Evolutionary conservation across 2,888 invertebrate species (phyloP).

Genomic region (Drosophila colorata): DNA sequence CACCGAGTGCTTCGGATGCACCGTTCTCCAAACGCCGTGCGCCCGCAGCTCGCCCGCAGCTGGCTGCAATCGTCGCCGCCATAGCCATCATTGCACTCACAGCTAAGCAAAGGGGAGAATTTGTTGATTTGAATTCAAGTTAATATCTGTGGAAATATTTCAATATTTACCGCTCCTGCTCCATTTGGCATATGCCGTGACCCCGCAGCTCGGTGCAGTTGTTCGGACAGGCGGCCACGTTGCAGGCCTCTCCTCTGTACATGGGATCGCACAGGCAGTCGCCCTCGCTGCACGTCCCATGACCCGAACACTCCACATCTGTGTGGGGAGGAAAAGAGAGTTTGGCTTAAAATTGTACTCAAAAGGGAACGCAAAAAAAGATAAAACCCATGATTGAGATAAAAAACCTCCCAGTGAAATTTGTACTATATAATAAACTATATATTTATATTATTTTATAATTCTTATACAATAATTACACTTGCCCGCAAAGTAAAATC

Average conservation of each 20-base stretch:
- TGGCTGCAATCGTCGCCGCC: constrained; percentile 88
- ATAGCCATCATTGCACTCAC: constrained; percentile 82
- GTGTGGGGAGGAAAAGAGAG: background rate
- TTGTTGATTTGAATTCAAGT: background rate
- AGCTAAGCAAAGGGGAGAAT: constrained; percentile 64
- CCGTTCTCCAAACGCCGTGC: constrained; percentile 90
- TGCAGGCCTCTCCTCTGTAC: constrained; percentile 95
- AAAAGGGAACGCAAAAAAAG: no score
- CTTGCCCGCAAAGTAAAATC: no score
- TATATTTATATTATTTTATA: no score
- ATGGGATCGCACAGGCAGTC: constrained; percentile 93
- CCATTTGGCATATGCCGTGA: constrained; percentile 88
- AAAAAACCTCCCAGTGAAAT: background rate
- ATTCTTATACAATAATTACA: no score
- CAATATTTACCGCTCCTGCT: constrained; percentile 86
- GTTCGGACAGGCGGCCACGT: constrained; percentile 94
- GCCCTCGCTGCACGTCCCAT: constrained; percentile 93
- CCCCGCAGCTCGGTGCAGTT: constrained; percentile 87
- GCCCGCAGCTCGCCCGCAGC: no score
- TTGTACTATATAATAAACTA: no score
- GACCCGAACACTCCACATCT: constrained; percentile 88
- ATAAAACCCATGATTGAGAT: no score
- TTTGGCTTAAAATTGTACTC: background rate
- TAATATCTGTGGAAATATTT: background rate
- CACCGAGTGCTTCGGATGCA: constrained; percentile 87